Base-by-base conservation (phyloP, 2,797 vertebrate species). In the Vireo griseus region DNA sequence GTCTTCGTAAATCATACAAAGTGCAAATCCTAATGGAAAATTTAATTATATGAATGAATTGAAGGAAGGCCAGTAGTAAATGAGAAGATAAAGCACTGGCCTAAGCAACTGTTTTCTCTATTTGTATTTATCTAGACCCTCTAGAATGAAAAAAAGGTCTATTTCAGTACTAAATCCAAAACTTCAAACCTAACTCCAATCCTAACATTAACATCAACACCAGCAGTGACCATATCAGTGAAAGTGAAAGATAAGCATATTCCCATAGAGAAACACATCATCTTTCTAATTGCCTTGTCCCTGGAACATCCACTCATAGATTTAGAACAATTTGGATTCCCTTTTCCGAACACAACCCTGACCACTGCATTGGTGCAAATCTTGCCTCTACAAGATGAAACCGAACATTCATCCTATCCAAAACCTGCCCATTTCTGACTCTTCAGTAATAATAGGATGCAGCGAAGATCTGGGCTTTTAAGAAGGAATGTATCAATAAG, bases 21-120 rank as follows among this genome's bases (percentile, higher is more conserved):
- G 35, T 39, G 22, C 11, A 85, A 82, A 69, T 47, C 39, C 29
- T 65, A 88, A 73, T 9, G 5, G 6, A 91, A 88, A 92, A 79
- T 90, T 37, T 61, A 91, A 75, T 90, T 76, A 39, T n/a, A 47
- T n/a, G 5, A 79, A 82, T 61, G 3, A 84, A 84, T 44, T 74
- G 37, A 75, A 94, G 39, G 58, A 90, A 69, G 25, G 13, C 10
- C 29, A 73, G 55, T 76, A 85, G 26, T 54, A 82, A 89, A 58
- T 33, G 21, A 79, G 21, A 75, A n/a, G 25, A 79, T 85, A 79
- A 79, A 69, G 33, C 16, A 35, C 9, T 55, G 25, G 10, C 18
- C 10, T 15, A 75, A 63, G 45, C 45, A 81, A 45, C 5, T 16
- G 11, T 69, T 83, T 80, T 42, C n/a, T 72, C 26, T 71, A 28